Evolutionary conservation across 2,888 invertebrate species (phyloP), one percentile per base, ranked within the genome.

Genomic region (Melitaea athalia): DNA sequence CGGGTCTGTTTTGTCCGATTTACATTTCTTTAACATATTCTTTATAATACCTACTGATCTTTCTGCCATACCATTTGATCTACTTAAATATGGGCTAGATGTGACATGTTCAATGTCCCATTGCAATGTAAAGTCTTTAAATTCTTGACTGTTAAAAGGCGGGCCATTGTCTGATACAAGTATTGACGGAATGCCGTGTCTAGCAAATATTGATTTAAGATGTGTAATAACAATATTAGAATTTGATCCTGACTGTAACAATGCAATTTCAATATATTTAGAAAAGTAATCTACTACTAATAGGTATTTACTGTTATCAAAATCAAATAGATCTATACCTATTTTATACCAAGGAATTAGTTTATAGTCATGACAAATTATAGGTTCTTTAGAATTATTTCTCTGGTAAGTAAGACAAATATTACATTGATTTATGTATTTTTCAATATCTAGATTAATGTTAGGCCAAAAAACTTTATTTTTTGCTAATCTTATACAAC

Each of bases 391-490:
- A 52, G 45, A 11, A 31, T 63, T 64, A 47, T 24, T 43, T 14
- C 49, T 50, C 38, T 65, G n/a, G 53, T 63, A 49, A 33, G 69
- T 68, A 10, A 70, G 55, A 68, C 75, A 75, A 14, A 61, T 63
- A 6, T 71, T n/a, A 64, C 76, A 74, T 12, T 52, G 11, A 15
- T 63, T 62, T 8, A 74, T 53, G 38, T 53, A 68, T 17, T 69
- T 72, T 64, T 73, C 69, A 17, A 76, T 73, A 53, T 76, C 72
- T 11, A 6, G 10, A n/a, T 59, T 55, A n/a, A 76, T 73, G 11
- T 64, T 59, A n/a, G 64, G 64, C 64, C 64, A 64, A 15, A 15
- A 64, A 10, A 64, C 57, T 15, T 8, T 12, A 17, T 38, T 43
- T 59, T 15, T 65, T 12, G 65, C 65, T 17, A 59, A 50, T 8